Conservation (phyloP, 2,113 vertebrate genomes). For the Eretmochelys imbricata region DNA sequence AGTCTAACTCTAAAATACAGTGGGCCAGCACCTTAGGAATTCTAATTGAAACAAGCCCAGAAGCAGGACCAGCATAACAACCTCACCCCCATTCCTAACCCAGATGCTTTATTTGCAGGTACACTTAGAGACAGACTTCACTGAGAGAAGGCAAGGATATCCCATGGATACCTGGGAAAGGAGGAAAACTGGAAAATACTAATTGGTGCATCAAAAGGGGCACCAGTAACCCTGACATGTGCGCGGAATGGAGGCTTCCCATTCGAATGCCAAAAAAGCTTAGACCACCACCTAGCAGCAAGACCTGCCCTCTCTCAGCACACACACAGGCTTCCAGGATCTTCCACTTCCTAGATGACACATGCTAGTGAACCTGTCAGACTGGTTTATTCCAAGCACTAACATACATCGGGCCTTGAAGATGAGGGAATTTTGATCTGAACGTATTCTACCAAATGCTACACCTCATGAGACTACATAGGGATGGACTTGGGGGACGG, state of each 20-base stretch:
- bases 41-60: neutral
- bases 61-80: neutral
- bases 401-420: neutral
- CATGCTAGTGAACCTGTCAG: neutral
- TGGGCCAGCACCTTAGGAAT: neutral
- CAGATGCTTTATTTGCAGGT: neutral
- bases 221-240: neutral
- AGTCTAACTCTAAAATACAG: neutral
- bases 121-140: neutral
- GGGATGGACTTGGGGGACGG: neutral
- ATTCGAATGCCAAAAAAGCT: neutral
- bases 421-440: neutral
- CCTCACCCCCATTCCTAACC: neutral
- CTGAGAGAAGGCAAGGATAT: neutral
- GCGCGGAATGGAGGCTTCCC: neutral
- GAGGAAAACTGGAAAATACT: neutral
- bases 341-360: neutral
- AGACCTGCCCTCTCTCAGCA: neutral
- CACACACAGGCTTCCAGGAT: neutral
- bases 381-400: neutral
- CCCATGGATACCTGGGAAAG: neutral
- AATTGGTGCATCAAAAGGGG: neutral
- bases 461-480: neutral
- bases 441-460: no score
- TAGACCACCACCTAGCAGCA: neutral